Evolutionary conservation across 2,888 invertebrate genomes (phyloP).

Genomic region (Polydrusus cervinus): DNA sequence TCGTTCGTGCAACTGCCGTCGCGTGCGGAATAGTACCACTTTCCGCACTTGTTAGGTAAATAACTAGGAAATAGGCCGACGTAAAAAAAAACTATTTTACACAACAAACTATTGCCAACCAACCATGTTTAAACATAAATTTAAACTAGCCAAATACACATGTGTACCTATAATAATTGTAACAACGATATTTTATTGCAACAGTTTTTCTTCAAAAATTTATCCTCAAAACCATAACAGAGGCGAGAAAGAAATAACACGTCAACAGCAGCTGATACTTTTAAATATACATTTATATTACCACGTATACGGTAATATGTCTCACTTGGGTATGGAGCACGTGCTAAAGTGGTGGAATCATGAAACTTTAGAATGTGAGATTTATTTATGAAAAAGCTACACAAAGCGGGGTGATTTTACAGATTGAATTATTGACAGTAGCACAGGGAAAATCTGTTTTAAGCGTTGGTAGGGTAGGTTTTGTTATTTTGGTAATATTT

Average conservation of each 20-base stretch:
- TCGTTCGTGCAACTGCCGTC: too few relatives aligned
- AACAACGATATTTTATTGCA: slow-evolving; percentile 3
- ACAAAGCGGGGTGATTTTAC: slow-evolving; percentile 38
- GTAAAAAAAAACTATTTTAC: too few relatives aligned
- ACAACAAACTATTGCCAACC: too few relatives aligned
- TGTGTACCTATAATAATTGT: background rate
- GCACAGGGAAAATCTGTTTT: slow-evolving; percentile 15
- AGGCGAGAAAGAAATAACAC: slow-evolving; percentile 22
- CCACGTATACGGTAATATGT: slow-evolving; percentile 40
- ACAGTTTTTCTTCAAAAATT: slow-evolving; percentile 12
- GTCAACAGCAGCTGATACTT: slow-evolving; percentile 44
- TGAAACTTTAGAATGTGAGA: slow-evolving; percentile 38
- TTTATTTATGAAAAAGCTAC: slow-evolving; percentile 26
- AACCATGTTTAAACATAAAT: background rate
- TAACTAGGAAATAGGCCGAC: too few relatives aligned
- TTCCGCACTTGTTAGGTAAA: too few relatives aligned
- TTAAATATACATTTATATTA: slow-evolving; percentile 47
- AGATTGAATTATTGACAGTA: slow-evolving; percentile 23
- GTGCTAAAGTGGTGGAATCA: slow-evolving; percentile 43
- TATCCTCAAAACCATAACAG: background rate
- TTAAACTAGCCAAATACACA: background rate
- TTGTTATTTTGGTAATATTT: background rate
- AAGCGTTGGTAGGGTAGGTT: background rate
- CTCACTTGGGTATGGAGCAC: slow-evolving; percentile 40
- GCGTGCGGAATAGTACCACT: too few relatives aligned